Evolutionary conservation across 2,797 vertebrate genomes (phyloP).

Genomic region (Onychomys torridus): DNA sequence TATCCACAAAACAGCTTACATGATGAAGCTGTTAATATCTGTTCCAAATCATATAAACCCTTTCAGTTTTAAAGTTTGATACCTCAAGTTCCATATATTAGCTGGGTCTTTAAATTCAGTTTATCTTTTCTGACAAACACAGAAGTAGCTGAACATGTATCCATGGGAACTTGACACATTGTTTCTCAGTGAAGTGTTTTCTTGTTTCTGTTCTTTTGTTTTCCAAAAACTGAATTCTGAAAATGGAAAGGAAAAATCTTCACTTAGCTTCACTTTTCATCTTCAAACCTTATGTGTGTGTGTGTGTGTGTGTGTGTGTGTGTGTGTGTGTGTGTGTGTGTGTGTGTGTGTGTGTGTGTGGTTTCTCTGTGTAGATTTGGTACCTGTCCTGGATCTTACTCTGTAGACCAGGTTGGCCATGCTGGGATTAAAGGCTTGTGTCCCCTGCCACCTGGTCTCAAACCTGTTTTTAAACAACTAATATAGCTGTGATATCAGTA

Average conservation of each 20-base stretch:
- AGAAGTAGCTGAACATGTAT: not conserved
- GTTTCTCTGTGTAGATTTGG: no score
- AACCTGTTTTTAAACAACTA: not conserved
- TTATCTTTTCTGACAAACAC: conserved; percentile 19
- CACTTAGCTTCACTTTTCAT: conserved; percentile 28
- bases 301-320: no score
- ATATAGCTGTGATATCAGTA: not conserved
- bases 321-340: no score
- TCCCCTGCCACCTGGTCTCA: no score
- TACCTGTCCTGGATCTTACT: no score
- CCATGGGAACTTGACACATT: not conserved
- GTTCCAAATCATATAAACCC: not conserved
- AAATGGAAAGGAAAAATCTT: conserved; percentile 7
- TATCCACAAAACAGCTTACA: not conserved
- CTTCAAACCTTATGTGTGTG: not conserved
- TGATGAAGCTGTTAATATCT: not conserved
- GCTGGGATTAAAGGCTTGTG: no score
- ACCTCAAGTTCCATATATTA: not conserved
- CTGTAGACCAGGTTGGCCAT: no score
- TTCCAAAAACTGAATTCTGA: not conserved
- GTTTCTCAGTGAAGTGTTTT: not conserved
- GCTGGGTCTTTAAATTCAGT: not conserved
- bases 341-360: no score
- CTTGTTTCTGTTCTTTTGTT: not conserved
- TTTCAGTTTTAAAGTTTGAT: conserved; percentile 17